These are phyloP conservation scores for Nephrotoma appendiculata DNA, from an alignment of 2,888 invertebrate genomes.

Conservation along the genomic window DNA sequence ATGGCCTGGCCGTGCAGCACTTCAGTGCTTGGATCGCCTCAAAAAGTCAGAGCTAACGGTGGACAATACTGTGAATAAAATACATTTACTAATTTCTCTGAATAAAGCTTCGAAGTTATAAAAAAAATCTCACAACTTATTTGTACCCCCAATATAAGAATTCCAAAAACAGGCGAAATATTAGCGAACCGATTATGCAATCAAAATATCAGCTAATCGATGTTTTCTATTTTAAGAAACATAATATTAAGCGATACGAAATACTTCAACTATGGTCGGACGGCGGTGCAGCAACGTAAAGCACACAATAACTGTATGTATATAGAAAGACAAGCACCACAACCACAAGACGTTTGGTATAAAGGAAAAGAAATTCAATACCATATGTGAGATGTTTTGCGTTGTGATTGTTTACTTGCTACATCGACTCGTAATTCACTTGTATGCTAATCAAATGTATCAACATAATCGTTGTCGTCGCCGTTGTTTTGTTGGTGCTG, in stretches of 20 bases:
- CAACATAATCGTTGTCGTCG: neutral
- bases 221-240: neutral
- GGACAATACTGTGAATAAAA: no score
- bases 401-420: neutral
- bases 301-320: neutral
- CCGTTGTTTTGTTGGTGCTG: neutral
- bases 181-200: neutral
- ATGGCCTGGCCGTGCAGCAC: no score
- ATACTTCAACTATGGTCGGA: neutral
- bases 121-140: no score
- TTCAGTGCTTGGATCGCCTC: no score
- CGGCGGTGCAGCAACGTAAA: neutral
- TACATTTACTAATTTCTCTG: no score
- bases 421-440: neutral
- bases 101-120: no score
- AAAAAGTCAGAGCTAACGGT: no score
- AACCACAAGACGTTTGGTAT: neutral
- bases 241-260: neutral
- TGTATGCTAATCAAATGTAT: neutral
- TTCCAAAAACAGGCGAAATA: neutral
- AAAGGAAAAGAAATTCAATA: neutral
- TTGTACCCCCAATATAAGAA: neutral
- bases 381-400: neutral
- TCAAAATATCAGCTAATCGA: neutral
- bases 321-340: neutral